Evolutionary conservation across 2,113 vertebrate species (phyloP).

Genomic region (Lutjanus erythropterus): DNA sequence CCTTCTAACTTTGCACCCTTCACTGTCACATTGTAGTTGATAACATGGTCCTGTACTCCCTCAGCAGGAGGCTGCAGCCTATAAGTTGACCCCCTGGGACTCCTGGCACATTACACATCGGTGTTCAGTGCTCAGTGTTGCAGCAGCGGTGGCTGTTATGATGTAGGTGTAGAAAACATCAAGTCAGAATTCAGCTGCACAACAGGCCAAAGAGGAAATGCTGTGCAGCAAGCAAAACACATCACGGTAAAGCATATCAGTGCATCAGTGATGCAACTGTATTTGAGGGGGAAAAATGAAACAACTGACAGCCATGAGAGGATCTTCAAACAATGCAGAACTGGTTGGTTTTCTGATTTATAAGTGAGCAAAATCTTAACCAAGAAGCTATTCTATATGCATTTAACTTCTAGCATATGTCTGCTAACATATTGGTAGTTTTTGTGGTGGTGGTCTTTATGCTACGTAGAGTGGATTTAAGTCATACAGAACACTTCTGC

Average conservation of each 20-base stretch:
- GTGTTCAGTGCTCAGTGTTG: conserved; percentile 30
- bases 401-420: neutral
- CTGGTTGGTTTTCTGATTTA: neutral
- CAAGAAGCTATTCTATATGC: neutral
- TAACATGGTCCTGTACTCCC: neutral
- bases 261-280: neutral
- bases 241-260: neutral
- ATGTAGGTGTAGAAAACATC: conserved; percentile 23
- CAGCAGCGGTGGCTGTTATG: conserved; percentile 2
- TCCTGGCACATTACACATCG: neutral
- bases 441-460: neutral
- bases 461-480: neutral
- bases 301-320: neutral
- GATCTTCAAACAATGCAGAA: neutral
- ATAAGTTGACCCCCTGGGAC: neutral
- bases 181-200: conserved; percentile 13
- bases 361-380: neutral
- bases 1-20: neutral
- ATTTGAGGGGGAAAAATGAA: neutral
- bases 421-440: neutral
- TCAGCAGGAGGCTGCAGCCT: neutral
- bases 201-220: neutral
- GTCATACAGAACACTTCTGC: neutral
- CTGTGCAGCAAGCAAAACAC: conserved; percentile 13
- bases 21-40: neutral